Percentiles rank a stretch among this genome's conserved stretches.
Evolutionary conservation across 1,140 invertebrate species (phyloP).

Genomic region (Polypedilum pembai): DNA sequence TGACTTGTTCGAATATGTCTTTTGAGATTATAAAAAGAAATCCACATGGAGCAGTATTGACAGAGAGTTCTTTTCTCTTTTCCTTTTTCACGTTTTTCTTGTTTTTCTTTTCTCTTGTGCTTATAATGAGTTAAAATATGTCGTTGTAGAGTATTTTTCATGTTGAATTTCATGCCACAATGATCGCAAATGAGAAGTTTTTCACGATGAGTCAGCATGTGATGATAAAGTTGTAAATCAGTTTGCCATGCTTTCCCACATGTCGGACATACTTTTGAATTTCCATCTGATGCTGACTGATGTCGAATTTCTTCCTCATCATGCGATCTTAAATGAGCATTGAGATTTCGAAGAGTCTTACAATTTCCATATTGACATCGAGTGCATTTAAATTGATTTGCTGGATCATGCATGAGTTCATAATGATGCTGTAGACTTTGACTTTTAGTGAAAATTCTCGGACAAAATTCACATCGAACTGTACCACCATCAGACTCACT

Average conservation of each 20-base stretch:
- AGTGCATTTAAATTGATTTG: neutral
- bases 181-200: neutral
- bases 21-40: neutral
- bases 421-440: neutral
- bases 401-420: neutral
- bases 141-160: neutral
- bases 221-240: neutral
- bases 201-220: neutral
- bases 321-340: neutral
- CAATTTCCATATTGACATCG: neutral
- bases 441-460: neutral
- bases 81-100: too few relatives aligned
- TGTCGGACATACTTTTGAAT: neutral
- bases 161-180: slow-evolving; percentile 5
- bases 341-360: neutral
- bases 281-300: neutral
- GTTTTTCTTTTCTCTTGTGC: neutral
- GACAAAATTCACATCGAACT: neutral
- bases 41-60: neutral
- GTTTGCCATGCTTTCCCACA: neutral
- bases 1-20: neutral
- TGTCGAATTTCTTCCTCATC: neutral
- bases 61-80: neutral
- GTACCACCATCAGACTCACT: neutral
- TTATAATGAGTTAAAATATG: neutral